A percentile compares a stretch with the other conserved stretches of the same genome.
These are phyloP conservation scores for Parnassius apollo DNA, from an alignment of 2,888 invertebrate genomes.

Conservation along the genomic window DNA sequence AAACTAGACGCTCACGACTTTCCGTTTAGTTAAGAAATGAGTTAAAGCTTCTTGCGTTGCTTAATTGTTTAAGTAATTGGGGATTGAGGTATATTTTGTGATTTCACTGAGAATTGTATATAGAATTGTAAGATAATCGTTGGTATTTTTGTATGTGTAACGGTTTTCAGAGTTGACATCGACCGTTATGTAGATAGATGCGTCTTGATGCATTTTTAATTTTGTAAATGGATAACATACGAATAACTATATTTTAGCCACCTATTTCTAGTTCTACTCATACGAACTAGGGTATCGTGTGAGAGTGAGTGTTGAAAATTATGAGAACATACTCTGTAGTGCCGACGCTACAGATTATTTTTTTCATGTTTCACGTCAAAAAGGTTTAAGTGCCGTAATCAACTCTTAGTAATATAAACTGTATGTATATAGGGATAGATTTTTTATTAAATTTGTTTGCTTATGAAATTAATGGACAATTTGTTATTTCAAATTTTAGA, in stretches of 20 bases:
- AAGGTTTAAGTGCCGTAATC: background rate
- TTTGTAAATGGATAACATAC: too few species aligned
- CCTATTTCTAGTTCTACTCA: too few species aligned
- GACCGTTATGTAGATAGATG: too few species aligned
- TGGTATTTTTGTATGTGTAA: constrained; percentile 40
- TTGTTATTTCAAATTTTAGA: background rate
- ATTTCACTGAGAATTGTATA: constrained; percentile 26
- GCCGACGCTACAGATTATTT: too few species aligned
- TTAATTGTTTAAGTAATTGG: background rate
- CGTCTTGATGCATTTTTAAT: too few species aligned
- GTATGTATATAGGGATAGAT: constrained; percentile 11
- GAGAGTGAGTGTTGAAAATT: too few species aligned
- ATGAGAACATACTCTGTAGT: too few species aligned
- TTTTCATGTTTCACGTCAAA: too few species aligned
- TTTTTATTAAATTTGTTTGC: constrained; percentile 1
- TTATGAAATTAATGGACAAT: background rate
- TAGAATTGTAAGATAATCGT: constrained; percentile 34
- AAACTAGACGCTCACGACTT: too few species aligned
- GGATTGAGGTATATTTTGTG: background rate
- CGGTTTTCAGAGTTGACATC: constrained; percentile 6
- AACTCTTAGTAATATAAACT: constrained; percentile 1
- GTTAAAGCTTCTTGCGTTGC: background rate
- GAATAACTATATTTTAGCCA: too few species aligned
- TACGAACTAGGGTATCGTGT: too few species aligned
- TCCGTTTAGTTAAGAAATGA: too few species aligned